Evolutionary conservation across 1,140 invertebrate genomes (phyloP).

Genomic region (Gonatopus flavifemur): DNA sequence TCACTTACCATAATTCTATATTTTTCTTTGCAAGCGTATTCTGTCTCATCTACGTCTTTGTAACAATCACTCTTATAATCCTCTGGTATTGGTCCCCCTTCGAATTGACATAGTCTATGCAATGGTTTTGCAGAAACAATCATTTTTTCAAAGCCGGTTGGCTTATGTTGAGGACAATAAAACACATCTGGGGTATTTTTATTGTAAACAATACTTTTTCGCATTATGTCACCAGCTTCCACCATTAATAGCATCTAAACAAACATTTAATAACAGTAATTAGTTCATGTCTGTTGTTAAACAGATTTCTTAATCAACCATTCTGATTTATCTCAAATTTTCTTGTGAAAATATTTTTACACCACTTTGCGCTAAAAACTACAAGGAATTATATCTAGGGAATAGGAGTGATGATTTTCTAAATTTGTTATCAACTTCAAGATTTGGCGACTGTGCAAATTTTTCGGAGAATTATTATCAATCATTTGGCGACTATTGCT

Average conservation of each 20-base stretch:
- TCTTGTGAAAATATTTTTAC: too few species aligned
- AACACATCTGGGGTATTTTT: conserved; percentile 82
- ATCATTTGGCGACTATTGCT: too few species aligned
- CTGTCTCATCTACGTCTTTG: conserved; percentile 78
- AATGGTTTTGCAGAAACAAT: conserved; percentile 70
- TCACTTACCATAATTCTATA: conserved; percentile 75
- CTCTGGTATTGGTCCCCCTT: conserved; percentile 69
- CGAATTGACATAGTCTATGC: conserved; percentile 75
- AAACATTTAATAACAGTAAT: too few species aligned
- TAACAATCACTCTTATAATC: conserved; percentile 82
- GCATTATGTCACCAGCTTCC: conserved; percentile 72
- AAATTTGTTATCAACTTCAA: too few species aligned
- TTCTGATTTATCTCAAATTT: too few species aligned
- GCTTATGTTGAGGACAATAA: conserved; percentile 79
- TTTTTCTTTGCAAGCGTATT: conserved; percentile 82
- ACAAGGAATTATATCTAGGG: too few species aligned
- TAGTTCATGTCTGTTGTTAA: too few species aligned
- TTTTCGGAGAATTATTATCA: too few species aligned
- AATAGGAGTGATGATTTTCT: too few species aligned
- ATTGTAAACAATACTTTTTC: conserved; percentile 81
- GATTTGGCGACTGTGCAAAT: too few species aligned
- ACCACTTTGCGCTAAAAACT: too few species aligned
- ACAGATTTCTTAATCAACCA: too few species aligned
- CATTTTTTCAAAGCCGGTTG: conserved; percentile 69
- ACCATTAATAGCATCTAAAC: conserved; percentile 33